These are phyloP conservation scores for Argyresthia albistria DNA, from an alignment of 2,888 invertebrate species.

Conservation along the genomic window DNA sequence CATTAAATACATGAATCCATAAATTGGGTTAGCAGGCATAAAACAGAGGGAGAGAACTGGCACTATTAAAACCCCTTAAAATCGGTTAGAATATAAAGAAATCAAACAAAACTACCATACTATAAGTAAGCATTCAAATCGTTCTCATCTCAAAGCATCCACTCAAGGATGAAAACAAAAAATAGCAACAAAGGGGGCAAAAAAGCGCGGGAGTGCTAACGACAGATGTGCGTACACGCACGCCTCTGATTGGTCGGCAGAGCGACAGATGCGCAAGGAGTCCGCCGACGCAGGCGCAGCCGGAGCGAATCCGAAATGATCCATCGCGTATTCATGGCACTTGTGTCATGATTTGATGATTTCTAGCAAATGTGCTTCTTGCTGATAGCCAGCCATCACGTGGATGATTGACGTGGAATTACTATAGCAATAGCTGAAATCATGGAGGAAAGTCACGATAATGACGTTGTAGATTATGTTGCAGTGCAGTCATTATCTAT, in stretches of 20 bases:
- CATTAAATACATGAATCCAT: too few species aligned
- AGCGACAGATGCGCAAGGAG: constrained; percentile 42
- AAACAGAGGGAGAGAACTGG: too few species aligned
- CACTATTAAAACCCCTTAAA: too few species aligned
- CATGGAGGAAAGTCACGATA: too few species aligned
- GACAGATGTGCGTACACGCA: constrained; percentile 54
- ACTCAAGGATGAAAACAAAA: constrained; percentile 29
- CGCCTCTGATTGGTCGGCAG: constrained; percentile 44
- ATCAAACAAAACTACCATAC: too few species aligned
- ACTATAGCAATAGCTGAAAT: too few species aligned
- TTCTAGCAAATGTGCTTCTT: constrained; percentile 1
- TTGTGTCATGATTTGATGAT: constrained; percentile 12
- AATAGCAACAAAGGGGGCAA: constrained; percentile 35
- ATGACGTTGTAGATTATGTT: not conserved
- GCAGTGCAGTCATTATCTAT: not conserved
- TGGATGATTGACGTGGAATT: too few species aligned
- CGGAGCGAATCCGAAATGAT: constrained; percentile 26
- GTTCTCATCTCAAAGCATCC: not conserved
- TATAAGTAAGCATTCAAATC: too few species aligned
- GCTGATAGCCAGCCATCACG: not conserved
- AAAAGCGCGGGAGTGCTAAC: constrained; percentile 35
- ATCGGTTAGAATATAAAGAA: too few species aligned
- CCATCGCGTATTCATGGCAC: constrained; percentile 18
- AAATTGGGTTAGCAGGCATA: too few species aligned
- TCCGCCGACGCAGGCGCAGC: not conserved